A percentile compares a stretch with the other conserved stretches of the same genome.
Evolutionary conservation across 2,888 invertebrate genomes (phyloP).

Genomic region (Rotaria sp.): DNA sequence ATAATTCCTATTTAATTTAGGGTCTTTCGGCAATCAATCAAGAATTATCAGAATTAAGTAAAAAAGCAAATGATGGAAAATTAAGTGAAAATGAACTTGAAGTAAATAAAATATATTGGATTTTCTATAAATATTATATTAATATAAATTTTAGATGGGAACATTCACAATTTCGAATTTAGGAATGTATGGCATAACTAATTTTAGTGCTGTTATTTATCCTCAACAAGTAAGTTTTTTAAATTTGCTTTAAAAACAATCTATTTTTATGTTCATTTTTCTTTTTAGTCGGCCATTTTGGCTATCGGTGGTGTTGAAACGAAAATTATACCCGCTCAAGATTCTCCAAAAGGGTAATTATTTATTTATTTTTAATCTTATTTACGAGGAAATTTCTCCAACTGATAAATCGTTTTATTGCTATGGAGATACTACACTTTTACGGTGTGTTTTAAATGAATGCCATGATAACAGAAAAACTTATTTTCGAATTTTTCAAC

Average conservation of each 20-base stretch:
- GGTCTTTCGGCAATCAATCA: not conserved
- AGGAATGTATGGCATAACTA: constrained; percentile 65
- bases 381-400: too few species aligned
- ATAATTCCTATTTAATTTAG: not conserved
- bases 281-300: constrained; percentile 68
- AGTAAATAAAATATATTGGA: not conserved
- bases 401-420: too few species aligned
- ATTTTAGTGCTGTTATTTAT: constrained; percentile 66
- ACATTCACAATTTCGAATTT: constrained; percentile 78
- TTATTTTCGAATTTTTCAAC: too few species aligned
- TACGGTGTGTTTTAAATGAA: too few species aligned
- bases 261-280: not conserved
- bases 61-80: constrained; percentile 25
- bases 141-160: constrained; percentile 64
- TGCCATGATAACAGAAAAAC: too few species aligned
- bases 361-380: not conserved
- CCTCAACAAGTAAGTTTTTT: constrained; percentile 82
- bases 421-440: too few species aligned
- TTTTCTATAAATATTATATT: not conserved
- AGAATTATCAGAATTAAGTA: not conserved
- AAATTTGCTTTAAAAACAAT: constrained; percentile 66
- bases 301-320: constrained; percentile 77
- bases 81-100: not conserved
- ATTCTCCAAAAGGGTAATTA: constrained; percentile 59
- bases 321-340: constrained; percentile 67